phyloP scores from a whole-genome alignment of 2,113 vertebrate genomes.

The Mirza zaza region DNA sequence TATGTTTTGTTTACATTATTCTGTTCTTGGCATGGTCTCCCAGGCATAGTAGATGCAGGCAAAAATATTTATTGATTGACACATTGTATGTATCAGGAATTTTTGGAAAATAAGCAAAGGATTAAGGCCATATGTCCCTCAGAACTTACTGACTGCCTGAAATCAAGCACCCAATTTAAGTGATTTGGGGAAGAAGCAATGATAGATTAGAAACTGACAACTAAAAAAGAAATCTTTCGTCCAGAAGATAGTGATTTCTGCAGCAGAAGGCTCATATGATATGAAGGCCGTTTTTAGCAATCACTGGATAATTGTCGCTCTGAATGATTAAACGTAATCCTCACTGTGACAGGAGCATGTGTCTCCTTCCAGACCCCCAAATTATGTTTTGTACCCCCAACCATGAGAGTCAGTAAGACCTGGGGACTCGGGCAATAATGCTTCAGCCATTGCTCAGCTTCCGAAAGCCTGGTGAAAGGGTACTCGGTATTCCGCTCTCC shows the following conservation, averaged over 20 bases:
- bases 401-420: neutral
- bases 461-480: neutral
- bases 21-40: neutral
- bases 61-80: neutral
- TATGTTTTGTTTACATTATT: neutral
- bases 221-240: neutral
- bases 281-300: neutral
- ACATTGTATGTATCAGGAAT: neutral
- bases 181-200: slow-evolving; percentile 11
- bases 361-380: neutral
- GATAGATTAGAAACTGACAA: neutral
- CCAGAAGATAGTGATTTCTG: neutral
- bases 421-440: neutral
- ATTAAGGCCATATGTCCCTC: neutral
- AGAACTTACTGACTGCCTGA: neutral
- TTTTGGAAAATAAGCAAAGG: neutral
- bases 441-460: neutral
- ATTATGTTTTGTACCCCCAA: neutral
- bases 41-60: neutral
- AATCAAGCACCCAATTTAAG: neutral
- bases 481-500: neutral
- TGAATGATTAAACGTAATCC: neutral
- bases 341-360: neutral
- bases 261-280: neutral
- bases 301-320: neutral